Conservation (phyloP, 2,888 invertebrate species). For the Napeogenes inachia region DNA sequence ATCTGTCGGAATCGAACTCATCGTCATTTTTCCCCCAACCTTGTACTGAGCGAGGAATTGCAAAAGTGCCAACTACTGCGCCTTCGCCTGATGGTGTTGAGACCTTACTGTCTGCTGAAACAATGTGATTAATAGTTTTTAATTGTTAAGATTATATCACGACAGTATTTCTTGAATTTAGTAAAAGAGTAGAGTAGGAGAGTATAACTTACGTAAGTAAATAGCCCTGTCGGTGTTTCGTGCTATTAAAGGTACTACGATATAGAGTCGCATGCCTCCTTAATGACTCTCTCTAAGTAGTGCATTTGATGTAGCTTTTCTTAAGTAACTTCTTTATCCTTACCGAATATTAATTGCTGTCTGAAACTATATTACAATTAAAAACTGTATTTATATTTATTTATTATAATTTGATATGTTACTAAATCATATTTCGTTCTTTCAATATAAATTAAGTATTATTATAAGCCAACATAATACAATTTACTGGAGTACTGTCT, state of each 20-base stretch:
- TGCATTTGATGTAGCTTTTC: slow-evolving; percentile 73
- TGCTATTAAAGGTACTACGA: slow-evolving; percentile 75
- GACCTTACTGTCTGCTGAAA: slow-evolving; percentile 56
- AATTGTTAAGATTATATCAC: no score
- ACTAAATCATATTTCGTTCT: no score
- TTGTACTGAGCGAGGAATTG: slow-evolving; percentile 67
- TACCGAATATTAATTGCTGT: slow-evolving; percentile 66
- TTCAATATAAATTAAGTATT: no score
- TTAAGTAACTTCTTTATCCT: slow-evolving; percentile 57
- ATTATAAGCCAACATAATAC: slow-evolving; percentile 27
- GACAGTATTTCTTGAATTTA: no score
- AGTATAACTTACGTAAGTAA: no score
- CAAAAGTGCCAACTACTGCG: slow-evolving; percentile 63
- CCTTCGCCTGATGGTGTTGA: slow-evolving; percentile 65
- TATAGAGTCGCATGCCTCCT: slow-evolving; percentile 79
- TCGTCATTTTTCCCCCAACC: slow-evolving; percentile 76
- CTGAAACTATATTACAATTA: slow-evolving; percentile 44
- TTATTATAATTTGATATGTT: neutral
- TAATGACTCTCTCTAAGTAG: slow-evolving; percentile 77
- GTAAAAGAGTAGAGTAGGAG: no score
- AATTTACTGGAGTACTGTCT: slow-evolving; percentile 54
- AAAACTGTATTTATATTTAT: no score
- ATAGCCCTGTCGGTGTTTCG: no score
- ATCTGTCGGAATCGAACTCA: slow-evolving; percentile 79
- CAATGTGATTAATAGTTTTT: neutral